Percentiles rank a stretch among this genome's conserved stretches.
Conservation (phyloP, 2,888 invertebrate genomes). For the Eupithecia vulgata region DNA sequence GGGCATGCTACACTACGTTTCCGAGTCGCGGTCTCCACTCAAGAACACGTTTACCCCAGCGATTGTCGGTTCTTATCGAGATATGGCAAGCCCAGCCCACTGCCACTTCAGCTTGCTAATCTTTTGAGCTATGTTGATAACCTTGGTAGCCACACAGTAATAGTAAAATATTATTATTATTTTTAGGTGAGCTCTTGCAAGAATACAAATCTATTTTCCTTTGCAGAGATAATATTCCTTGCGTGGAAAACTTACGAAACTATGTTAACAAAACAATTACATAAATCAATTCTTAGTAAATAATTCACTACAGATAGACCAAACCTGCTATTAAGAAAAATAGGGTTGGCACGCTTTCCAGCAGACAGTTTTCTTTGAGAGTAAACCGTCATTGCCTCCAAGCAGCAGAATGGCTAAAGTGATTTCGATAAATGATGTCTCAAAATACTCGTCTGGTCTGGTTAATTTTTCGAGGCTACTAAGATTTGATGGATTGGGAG, state of each 20-base stretch:
- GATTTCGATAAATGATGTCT: background rate
- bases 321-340: slow-evolving; percentile 16
- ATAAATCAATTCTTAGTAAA: slow-evolving; percentile 26
- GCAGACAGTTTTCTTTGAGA: background rate
- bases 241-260: slow-evolving; percentile 13
- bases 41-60: no score
- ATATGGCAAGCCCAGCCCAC: no score
- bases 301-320: slow-evolving; percentile 19
- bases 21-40: no score
- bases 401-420: background rate
- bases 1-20: no score
- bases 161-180: background rate
- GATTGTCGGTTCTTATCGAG: no score
- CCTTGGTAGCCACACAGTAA: no score
- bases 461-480: no score
- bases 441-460: no score
- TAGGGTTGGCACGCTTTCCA: slow-evolving; percentile 15
- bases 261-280: slow-evolving; percentile 23
- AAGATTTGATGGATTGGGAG: no score
- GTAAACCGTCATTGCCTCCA: background rate
- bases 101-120: no score
- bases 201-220: background rate
- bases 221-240: background rate
- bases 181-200: background rate
- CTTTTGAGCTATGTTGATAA: no score